Evolutionary conservation across 2,888 invertebrate genomes (phyloP).

Genomic region (Phengaris arion): DNA sequence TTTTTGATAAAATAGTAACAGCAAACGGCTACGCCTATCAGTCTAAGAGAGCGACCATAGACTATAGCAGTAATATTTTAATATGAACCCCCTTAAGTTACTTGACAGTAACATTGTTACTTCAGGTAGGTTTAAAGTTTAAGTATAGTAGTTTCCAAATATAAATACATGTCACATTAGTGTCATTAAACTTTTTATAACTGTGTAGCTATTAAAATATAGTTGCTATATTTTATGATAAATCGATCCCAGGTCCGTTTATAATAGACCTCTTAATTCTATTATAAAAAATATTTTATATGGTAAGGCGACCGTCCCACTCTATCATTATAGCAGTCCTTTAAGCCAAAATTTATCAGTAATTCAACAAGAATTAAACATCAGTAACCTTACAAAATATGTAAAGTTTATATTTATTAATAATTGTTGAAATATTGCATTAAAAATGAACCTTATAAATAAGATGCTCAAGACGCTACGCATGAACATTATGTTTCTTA

Average conservation of each 20-base stretch:
- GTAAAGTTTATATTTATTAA: neutral
- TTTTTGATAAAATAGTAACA: slow-evolving; percentile 37
- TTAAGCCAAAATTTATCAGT: neutral
- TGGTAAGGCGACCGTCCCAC: slow-evolving; percentile 6
- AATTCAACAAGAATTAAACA: slow-evolving; percentile 1
- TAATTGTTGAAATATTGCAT: neutral
- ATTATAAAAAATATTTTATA: slow-evolving; percentile 23
- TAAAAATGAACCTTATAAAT: neutral
- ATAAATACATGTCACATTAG: neutral
- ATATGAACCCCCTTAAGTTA: neutral
- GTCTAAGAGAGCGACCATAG: slow-evolving; percentile 34
- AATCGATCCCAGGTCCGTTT: neutral
- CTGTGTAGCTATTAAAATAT: slow-evolving; percentile 13
- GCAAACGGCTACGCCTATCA: slow-evolving; percentile 33
- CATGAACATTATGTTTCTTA: neutral
- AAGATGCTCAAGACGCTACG: neutral
- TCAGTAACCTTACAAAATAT: neutral
- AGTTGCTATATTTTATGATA: slow-evolving; percentile 6
- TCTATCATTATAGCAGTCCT: neutral
- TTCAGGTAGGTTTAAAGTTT: neutral
- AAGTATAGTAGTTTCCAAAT: neutral
- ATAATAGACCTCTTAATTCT: slow-evolving; percentile 21
- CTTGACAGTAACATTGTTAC: neutral
- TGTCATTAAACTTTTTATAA: neutral
- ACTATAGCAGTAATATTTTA: slow-evolving; percentile 23